Percentiles rank a stretch among this genome's conserved stretches.
phyloP scores from a whole-genome alignment of 2,113 vertebrate species.

The Etheostoma cragini region DNA sequence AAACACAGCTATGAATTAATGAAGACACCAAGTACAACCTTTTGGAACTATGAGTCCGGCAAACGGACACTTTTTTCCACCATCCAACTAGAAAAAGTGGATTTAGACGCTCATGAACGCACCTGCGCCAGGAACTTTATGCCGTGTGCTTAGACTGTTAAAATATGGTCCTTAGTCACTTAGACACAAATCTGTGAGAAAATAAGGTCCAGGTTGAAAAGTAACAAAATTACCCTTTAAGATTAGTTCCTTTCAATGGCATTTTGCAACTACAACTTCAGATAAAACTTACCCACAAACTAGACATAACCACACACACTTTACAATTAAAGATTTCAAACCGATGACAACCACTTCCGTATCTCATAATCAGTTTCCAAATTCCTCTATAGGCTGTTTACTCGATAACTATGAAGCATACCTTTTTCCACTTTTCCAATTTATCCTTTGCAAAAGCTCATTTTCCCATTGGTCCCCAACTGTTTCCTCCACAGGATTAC shows the following conservation, averaged over 20 bases:
- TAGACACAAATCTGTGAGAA: too few species aligned
- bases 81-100: too few species aligned
- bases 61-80: too few species aligned
- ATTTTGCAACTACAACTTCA: background rate
- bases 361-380: slow-evolving; percentile 45
- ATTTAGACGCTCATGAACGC: too few species aligned
- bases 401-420: slow-evolving; percentile 32
- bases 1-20: too few species aligned
- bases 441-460: slow-evolving; percentile 63
- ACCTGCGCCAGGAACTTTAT: too few species aligned
- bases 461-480: slow-evolving; percentile 54
- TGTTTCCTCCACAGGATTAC: slow-evolving; percentile 65
- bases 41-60: too few species aligned
- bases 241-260: background rate
- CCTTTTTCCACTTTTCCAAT: slow-evolving; percentile 47
- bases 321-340: slow-evolving; percentile 11
- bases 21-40: too few species aligned
- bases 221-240: too few species aligned
- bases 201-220: too few species aligned
- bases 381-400: slow-evolving; percentile 31
- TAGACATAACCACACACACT: background rate
- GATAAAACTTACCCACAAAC: slow-evolving; percentile 1
- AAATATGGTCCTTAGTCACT: too few species aligned
- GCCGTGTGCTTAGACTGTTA: too few species aligned
- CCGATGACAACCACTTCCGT: background rate